Evolutionary conservation across 2,888 invertebrate genomes (phyloP).

Genomic region (Thymelicus lineola): DNA sequence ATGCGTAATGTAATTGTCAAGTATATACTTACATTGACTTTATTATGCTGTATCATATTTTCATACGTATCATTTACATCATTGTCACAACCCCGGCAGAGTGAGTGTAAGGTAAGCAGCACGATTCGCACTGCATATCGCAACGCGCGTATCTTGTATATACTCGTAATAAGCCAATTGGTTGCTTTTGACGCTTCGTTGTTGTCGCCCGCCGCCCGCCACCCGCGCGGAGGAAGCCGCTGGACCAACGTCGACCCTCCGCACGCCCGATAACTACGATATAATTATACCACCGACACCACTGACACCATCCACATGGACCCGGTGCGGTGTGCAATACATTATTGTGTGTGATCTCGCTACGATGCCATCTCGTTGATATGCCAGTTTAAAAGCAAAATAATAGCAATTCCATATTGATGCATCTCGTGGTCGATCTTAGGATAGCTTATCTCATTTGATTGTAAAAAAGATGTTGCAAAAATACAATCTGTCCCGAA

Average conservation of each 20-base stretch:
- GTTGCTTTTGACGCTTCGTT: conserved; percentile 3
- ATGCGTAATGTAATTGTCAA: no score
- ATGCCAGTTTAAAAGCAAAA: background rate
- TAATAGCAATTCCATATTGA: no score
- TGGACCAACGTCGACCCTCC: conserved; percentile 13
- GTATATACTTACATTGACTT: no score
- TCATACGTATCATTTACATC: background rate
- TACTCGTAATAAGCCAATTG: background rate
- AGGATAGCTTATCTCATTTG: no score
- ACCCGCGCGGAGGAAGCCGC: conserved; percentile 16
- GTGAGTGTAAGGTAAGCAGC: background rate
- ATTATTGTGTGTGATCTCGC: background rate
- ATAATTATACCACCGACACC: background rate
- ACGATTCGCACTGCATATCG: no score
- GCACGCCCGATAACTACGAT: conserved; percentile 14
- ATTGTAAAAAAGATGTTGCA: no score
- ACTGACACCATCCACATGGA: conserved; percentile 2
- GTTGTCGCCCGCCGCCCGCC: conserved; percentile 1
- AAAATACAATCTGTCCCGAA: no score
- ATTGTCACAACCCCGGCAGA: background rate
- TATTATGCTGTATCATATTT: no score
- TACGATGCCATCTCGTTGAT: background rate
- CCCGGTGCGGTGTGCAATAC: background rate
- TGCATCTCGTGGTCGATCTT: no score
- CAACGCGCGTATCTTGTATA: background rate